Evolutionary conservation across 2,888 invertebrate species (phyloP).

Genomic region (Mayetiola destructor): DNA sequence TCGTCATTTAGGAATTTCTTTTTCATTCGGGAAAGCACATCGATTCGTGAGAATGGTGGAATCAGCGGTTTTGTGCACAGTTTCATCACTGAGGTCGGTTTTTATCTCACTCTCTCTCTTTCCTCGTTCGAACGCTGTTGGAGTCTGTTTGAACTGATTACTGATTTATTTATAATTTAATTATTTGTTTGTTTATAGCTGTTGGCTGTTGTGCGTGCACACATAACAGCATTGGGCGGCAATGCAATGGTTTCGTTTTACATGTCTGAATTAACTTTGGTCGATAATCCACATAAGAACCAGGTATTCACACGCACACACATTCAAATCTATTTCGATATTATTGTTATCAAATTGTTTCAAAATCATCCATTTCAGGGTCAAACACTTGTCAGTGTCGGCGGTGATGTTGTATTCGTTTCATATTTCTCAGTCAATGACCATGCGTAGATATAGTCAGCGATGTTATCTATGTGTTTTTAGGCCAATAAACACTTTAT

Average conservation of each 20-base stretch:
- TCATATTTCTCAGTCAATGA: conserved; percentile 44
- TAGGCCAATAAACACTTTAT: no score
- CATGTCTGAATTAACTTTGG: conserved; percentile 78
- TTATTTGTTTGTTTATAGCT: conserved; percentile 36
- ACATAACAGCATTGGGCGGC: conserved; percentile 84
- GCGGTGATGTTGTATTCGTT: conserved; percentile 82
- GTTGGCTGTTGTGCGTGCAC: conserved; percentile 80
- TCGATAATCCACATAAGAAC: conserved; percentile 90
- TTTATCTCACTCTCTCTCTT: not conserved
- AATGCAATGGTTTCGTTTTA: conserved; percentile 91
- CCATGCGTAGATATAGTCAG: no score
- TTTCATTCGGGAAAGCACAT: conserved; percentile 88
- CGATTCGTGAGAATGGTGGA: conserved; percentile 81
- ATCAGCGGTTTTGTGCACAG: conserved; percentile 88
- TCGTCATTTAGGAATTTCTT: no score
- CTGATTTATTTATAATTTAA: conserved; percentile 5
- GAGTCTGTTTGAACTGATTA: not conserved
- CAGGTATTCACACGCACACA: conserved; percentile 47
- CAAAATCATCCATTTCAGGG: conserved; percentile 48
- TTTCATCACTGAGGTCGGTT: conserved; percentile 67
- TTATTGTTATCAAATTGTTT: not conserved
- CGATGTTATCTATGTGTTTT: no score
- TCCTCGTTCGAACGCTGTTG: not conserved
- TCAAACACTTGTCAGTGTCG: conserved; percentile 88
- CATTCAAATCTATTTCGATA: not conserved